Base-by-base conservation (phyloP, 1,140 invertebrate species). In the Bombus cullumanus region DNA sequence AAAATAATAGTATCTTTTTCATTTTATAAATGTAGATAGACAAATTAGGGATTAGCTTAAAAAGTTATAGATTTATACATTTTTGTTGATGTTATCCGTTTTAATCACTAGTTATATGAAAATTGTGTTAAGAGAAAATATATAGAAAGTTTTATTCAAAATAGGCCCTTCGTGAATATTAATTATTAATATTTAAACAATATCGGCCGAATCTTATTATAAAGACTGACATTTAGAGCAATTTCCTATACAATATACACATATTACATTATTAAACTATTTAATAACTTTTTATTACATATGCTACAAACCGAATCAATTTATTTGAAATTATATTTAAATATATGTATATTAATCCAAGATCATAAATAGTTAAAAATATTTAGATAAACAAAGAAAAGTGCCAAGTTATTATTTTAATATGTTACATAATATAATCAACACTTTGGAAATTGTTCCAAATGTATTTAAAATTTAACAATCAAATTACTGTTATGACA, bases 221-320 rank as follows among this genome's bases (percentile, higher is more conserved):
- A 12, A 78, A 79, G 69, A 87, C 43, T 87, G 75, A 79, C 85
- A 84, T 86, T 86, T 78, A 84, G 86, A 78, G 76, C 82, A 84
- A 78, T 84, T 85, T 79, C 71, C 82, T 74, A 59, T 74, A 47
- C 22, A 57, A 86, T 66, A 25, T 64, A 53, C 34, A 77, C 3
- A 77, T 71, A 64, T 66, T 80, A 43, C 9, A 53, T 81, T 80
- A 53, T 53, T 80, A 80, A 78, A 59, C 39, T 47, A 62, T 53
- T 80, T 43, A 85, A 62, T 84, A 18, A 62, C n/a, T 69, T 53
- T 80, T 68, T 79, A 47, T 22, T n/a, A 47, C 9, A 28, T 43
- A 72, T 62, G 43, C 41, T 22, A 43, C 10, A 77, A 53, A 77
- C 5, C 3, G 5, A 41, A 39, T 41, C 43, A 34, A 34, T 69